phyloP scores from a whole-genome alignment of 2,888 invertebrate species.

The Reticulitermes lucifugus region DNA sequence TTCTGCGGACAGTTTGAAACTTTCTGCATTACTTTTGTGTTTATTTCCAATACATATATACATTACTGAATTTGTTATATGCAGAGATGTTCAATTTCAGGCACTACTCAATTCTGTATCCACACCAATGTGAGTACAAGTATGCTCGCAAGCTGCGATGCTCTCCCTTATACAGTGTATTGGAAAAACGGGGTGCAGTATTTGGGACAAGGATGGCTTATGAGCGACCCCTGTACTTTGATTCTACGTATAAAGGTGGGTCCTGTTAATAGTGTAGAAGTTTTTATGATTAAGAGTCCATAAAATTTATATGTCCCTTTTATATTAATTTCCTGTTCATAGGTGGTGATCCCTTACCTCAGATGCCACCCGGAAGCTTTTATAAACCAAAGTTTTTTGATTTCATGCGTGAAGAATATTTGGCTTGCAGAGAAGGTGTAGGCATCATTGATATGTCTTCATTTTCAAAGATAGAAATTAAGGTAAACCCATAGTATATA shows the following conservation, averaged over 20 bases:
- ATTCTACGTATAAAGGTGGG: slow-evolving; percentile 68
- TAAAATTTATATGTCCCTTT: not conserved
- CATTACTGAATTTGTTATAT: no score
- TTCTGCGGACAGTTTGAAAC: no score
- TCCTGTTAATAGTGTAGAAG: not conserved
- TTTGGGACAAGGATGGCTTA: slow-evolving; percentile 80
- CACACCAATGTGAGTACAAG: slow-evolving; percentile 72
- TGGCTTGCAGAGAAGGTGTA: slow-evolving; percentile 80
- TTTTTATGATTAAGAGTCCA: not conserved
- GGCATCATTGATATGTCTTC: slow-evolving; percentile 84
- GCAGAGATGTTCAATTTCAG: slow-evolving; percentile 57
- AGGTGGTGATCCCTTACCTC: slow-evolving; percentile 64
- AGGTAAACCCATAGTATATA: slow-evolving; percentile 63
- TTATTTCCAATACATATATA: not conserved
- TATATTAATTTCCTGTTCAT: not conserved
- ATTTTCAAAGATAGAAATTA: slow-evolving; percentile 80
- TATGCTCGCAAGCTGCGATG: slow-evolving; percentile 72
- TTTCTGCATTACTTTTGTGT: no score
- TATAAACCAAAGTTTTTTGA: slow-evolving; percentile 78
- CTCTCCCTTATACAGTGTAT: slow-evolving; percentile 75
- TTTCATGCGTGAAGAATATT: slow-evolving; percentile 76
- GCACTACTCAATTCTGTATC: slow-evolving; percentile 70
- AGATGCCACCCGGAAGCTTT: slow-evolving; percentile 72
- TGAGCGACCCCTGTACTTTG: slow-evolving; percentile 77
- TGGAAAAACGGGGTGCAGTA: slow-evolving; percentile 73